Percentiles rank a stretch among this genome's conserved stretches.
Conservation (phyloP, 2,797 vertebrate genomes). For the Adelosebastes latens region DNA sequence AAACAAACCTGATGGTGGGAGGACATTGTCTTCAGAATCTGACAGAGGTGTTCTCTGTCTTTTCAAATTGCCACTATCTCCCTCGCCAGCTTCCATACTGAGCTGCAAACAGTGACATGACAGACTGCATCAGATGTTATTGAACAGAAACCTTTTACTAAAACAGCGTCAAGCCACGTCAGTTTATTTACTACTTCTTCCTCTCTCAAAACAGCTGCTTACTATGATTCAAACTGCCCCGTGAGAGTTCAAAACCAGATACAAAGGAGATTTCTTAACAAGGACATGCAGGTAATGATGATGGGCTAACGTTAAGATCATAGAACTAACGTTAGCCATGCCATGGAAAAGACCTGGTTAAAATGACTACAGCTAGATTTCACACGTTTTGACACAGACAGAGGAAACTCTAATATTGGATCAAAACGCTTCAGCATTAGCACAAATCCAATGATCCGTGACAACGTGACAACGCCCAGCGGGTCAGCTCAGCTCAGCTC, state of each 20-base stretch:
- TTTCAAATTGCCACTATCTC: conserved; percentile 61
- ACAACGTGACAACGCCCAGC: not conserved
- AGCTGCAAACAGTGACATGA: conserved; percentile 23
- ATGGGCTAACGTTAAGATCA: not conserved
- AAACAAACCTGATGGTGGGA: conserved; percentile 50
- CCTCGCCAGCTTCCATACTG: conserved; percentile 62
- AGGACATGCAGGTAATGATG: not conserved
- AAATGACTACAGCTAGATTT: too few relatives aligned
- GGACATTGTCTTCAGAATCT: conserved; percentile 73
- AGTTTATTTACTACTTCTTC: not conserved
- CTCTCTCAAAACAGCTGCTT: not conserved
- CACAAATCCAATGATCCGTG: not conserved
- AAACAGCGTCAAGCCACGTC: not conserved
- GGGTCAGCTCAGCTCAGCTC: not conserved
- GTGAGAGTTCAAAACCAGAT: not conserved
- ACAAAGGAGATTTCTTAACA: not conserved
- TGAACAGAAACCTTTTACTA: not conserved
- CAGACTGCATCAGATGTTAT: not conserved
- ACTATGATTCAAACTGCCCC: too few relatives aligned
- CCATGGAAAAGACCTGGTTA: not conserved
- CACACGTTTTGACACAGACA: not conserved
- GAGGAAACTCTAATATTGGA: not conserved
- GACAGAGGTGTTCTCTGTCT: conserved; percentile 76
- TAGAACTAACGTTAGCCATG: not conserved
- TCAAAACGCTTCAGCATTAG: too few relatives aligned